Conservation (phyloP, 2,888 invertebrate species). For the Tribolium freemani region DNA sequence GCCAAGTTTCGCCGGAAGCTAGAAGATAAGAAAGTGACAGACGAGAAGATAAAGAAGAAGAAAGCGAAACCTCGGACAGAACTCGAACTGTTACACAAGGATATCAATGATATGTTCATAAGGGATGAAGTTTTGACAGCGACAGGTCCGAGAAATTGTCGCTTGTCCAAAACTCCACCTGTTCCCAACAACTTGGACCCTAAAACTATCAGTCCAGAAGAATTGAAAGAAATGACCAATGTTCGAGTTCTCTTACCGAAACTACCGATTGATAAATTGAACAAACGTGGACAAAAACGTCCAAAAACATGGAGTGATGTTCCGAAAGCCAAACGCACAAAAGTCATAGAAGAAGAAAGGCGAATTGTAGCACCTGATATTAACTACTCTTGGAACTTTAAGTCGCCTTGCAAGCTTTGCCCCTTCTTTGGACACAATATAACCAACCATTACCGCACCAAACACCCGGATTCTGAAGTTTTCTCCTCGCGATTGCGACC, state of each 20-base stretch:
- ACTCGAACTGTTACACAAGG: slow-evolving; percentile 76
- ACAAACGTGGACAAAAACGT: slow-evolving; percentile 41
- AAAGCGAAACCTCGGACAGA: slow-evolving; percentile 68
- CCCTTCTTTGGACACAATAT: slow-evolving; percentile 73
- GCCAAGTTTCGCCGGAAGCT: slow-evolving; percentile 7
- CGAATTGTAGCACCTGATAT: slow-evolving; percentile 49
- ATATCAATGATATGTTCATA: slow-evolving; percentile 80
- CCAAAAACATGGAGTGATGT: background rate
- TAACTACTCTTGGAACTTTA: slow-evolving; percentile 50
- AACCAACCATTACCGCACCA: slow-evolving; percentile 76
- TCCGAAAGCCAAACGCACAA: no score
- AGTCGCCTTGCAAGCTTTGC: slow-evolving; percentile 74
- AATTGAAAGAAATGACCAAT: slow-evolving; percentile 50
- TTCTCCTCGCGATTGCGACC: slow-evolving; percentile 74
- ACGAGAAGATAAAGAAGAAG: slow-evolving; percentile 48
- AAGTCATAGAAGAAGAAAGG: background rate
- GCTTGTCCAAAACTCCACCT: slow-evolving; percentile 52
- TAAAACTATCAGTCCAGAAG: slow-evolving; percentile 34
- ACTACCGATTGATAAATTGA: slow-evolving; percentile 45
- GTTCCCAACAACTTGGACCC: background rate
- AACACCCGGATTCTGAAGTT: slow-evolving; percentile 77
- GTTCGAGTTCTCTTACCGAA: slow-evolving; percentile 55
- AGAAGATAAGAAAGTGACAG: slow-evolving; percentile 23
- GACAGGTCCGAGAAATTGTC: slow-evolving; percentile 78
- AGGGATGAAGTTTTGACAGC: slow-evolving; percentile 75